Base-by-base conservation (phyloP, 2,888 invertebrate genomes). In the Diaprepes abbreviatus region DNA sequence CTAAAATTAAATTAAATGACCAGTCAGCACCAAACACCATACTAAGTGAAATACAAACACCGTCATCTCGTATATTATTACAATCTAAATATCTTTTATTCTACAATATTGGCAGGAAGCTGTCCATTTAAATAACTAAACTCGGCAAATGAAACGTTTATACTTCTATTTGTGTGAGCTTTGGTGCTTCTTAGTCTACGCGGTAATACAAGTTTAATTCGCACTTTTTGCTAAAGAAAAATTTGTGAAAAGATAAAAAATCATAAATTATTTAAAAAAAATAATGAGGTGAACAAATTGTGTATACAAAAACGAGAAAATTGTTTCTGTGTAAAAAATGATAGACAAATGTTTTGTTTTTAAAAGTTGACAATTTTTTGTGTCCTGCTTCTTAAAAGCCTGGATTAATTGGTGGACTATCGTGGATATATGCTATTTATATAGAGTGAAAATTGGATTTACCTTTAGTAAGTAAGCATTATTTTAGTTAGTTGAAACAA, bases 101-200 rank as follows among this genome's bases (percentile, higher is more conserved):
- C 63, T 73, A 70, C 73, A 73, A 73, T 74, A 74, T 74, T 74
- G 79, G 77, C 82, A 81, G 83, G 83, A 83, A 82, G 77, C 78
- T 74, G 76, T 78, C 81, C 75, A 83, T 83, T 82, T 81, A 79
- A 74, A 71, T 72, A 68, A 72, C 40, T 43, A 67, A 67, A 67
- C 70, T 66, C 58, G 38, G 63, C 63, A 62, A 70, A 62, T 66
- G 70, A 38, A 35, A 67, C 64, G 64, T 57, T 55, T 50, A 68
- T 60, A 67, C 58, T 66, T 66, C 19, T 35, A 60, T 67, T 40
- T 60, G 59, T 70, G 33, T 45, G 33, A 64, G 52, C 40, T 64
- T 35, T 48, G 33, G 57, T 35, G 24, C 59, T 63, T 19, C 50
- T 57, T 63, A 38, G 58, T 43, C 43, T 45, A 43, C 48, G 59